These are phyloP conservation scores for Zophobas atratus DNA, from an alignment of 1,140 invertebrate species.

Conservation along the genomic window DNA sequence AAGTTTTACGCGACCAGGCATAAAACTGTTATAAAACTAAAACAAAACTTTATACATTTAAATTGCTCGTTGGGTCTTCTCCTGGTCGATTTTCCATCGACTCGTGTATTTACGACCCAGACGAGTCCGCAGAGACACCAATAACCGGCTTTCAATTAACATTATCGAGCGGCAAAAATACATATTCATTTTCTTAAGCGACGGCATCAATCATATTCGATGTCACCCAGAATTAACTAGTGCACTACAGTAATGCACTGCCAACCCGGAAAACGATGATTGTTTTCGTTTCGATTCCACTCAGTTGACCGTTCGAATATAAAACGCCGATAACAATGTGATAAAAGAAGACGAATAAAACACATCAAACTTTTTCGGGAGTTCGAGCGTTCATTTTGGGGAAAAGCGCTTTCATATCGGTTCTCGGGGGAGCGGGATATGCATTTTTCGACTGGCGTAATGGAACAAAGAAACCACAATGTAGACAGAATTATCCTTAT, in stretches of 20 bases:
- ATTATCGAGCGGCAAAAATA: conserved; percentile 15
- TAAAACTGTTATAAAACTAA: conserved; percentile 20
- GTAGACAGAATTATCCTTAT: conserved; percentile 16
- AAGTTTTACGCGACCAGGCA: too few relatives aligned
- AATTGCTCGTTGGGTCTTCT: neutral
- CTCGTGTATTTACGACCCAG: conserved; percentile 1
- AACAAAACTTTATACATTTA: too few relatives aligned
- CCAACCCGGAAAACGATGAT: conserved; percentile 11
- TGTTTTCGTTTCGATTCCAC: conserved; percentile 35
- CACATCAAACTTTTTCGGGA: conserved; percentile 39
- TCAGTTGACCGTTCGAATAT: conserved; percentile 39
- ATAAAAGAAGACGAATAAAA: conserved; percentile 43
- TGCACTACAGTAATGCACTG: too few relatives aligned
- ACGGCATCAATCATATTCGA: conserved; percentile 22
- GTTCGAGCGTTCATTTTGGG: conserved; percentile 31
- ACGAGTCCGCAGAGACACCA: neutral
- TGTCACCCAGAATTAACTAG: conserved; percentile 12
- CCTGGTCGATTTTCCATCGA: neutral
- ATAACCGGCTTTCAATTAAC: neutral
- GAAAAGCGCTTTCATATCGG: conserved; percentile 41
- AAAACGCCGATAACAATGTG: conserved; percentile 42
- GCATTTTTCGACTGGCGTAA: conserved; percentile 14
- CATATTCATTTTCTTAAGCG: conserved; percentile 39
- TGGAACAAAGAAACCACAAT: conserved; percentile 20
- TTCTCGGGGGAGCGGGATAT: conserved; percentile 17